Conservation (phyloP, 2,888 invertebrate species). For the Lottia gigantea region DNA sequence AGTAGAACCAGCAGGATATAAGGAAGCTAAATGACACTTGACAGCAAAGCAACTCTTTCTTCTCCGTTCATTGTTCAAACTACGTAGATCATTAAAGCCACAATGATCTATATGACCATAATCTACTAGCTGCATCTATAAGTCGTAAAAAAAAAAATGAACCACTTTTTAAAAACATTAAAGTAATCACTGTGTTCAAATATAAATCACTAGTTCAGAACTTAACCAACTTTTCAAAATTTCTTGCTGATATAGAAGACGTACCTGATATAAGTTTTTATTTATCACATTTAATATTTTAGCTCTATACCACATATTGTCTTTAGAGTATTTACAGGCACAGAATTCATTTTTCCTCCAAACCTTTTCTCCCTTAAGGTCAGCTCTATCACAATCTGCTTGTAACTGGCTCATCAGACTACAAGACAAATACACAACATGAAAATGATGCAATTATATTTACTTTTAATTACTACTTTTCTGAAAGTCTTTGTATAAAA, state of each 20-base stretch:
- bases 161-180: not conserved
- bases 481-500: no score
- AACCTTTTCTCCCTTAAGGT: constrained; percentile 20
- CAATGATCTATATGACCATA: constrained; percentile 74
- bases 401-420: constrained; percentile 50
- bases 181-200: no score
- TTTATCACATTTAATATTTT: constrained; percentile 63
- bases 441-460: no score
- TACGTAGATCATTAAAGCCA: constrained; percentile 69
- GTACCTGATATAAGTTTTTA: constrained; percentile 42
- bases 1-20: constrained; percentile 75
- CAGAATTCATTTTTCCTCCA: constrained; percentile 70
- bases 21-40: constrained; percentile 78
- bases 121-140: constrained; percentile 76
- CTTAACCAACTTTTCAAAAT: not conserved
- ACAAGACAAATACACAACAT: constrained; percentile 19
- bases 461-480: no score
- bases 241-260: not conserved
- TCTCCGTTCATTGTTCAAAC: constrained; percentile 72
- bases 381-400: constrained; percentile 32
- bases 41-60: constrained; percentile 73
- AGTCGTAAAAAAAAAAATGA: constrained; percentile 9
- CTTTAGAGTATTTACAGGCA: constrained; percentile 70
- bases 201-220: not conserved
- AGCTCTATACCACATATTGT: constrained; percentile 77